These are phyloP conservation scores for Patella ulyssiponensis DNA, from an alignment of 2,888 invertebrate genomes.

Conservation along the genomic window DNA sequence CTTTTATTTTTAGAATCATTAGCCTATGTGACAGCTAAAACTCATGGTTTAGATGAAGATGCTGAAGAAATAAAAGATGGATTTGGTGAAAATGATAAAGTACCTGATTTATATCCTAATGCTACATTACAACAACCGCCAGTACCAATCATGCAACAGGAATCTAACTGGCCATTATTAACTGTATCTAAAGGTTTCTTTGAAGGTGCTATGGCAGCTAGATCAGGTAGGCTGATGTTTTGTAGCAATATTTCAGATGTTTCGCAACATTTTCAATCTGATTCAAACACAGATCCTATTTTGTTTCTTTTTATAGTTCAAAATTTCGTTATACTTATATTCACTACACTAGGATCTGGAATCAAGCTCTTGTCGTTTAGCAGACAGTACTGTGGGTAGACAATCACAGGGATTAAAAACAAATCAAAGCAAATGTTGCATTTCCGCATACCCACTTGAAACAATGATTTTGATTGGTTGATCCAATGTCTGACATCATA, in stretches of 20 bases:
- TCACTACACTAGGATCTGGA: background rate
- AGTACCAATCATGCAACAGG: constrained; percentile 88
- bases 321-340: constrained; percentile 6
- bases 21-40: constrained; percentile 94
- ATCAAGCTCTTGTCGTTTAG: too few relatives aligned
- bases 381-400: too few relatives aligned
- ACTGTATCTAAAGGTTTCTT: constrained; percentile 85
- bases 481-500: too few relatives aligned
- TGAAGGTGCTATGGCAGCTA: constrained; percentile 68
- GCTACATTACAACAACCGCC: constrained; percentile 89
- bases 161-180: constrained; percentile 96
- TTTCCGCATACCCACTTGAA: too few relatives aligned
- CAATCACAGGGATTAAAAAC: background rate
- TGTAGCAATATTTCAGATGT: background rate
- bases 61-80: constrained; percentile 78
- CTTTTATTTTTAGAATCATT: constrained; percentile 74
- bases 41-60: constrained; percentile 88
- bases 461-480: too few relatives aligned
- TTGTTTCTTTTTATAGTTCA: background rate
- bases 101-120: constrained; percentile 83
- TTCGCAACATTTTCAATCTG: background rate
- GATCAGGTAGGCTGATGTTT: constrained; percentile 68
- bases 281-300: too few relatives aligned
- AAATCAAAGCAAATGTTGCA: background rate
- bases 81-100: constrained; percentile 76